Evolutionary conservation across 1,140 invertebrate genomes (phyloP), one percentile per base, ranked within the genome.

Genomic region (Eriosoma lanigerum): DNA sequence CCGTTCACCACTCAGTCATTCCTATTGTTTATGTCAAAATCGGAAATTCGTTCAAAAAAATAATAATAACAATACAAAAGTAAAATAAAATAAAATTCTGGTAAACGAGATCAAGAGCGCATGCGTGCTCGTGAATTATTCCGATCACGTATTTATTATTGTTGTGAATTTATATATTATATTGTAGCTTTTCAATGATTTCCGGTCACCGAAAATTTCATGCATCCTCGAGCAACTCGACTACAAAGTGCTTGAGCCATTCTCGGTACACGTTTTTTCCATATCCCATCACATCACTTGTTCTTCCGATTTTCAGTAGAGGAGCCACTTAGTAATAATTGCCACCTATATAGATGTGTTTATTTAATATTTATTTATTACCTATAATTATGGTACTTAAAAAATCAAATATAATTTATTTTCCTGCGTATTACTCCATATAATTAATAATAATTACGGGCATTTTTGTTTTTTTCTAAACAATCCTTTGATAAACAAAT

Each of bases 131-230:
- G 4, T 32, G 38, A 19, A 32, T 66, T 54, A 75, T 75, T 75
- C 29, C 26, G 72, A 75, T 75, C 72, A 75, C 72, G 72, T 75
- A 75, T 19, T 75, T 52, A 50, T 75, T 75, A 75, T 75, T 29
- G 72, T 75, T 17, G 52, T 13, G 50, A 48, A 75, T 75, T 75
- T 56, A 32, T 75, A 56, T 75, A 38, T 38, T 38, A 38, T 38
- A 38, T 38, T 38, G 72, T 75, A 75, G 52, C 72, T 75, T 75
- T 56, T 73, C 70, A n/a, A 75, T 13, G 8, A 56, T 75, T 75
- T 75, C 72, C 72, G 52, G 72, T 75, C 72, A 75, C 72, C 52
- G 72, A 75, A 73, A 75, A 75, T 75, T 50, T 75, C 50, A 75
- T 50, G 72, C 72, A 13, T 75, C 72, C 50, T 17, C 72, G 50